phyloP scores from a whole-genome alignment of 2,797 vertebrate species.

The Labeo calbasu region DNA sequence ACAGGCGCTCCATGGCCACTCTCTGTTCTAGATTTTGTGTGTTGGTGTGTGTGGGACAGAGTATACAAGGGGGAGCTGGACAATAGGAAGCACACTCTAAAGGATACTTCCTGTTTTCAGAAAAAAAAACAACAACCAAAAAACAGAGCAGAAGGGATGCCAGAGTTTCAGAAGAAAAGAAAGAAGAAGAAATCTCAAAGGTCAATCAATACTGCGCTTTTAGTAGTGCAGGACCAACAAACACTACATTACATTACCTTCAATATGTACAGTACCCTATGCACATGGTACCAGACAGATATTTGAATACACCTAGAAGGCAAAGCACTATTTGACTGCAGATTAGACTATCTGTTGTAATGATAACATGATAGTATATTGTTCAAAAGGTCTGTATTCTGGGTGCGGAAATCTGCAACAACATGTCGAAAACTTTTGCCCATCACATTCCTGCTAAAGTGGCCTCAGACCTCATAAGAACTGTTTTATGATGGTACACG shows the following conservation, averaged over 20 bases:
- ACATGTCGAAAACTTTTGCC: slow-evolving; percentile 12
- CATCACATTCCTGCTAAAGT: slow-evolving; percentile 28
- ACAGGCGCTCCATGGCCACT: neutral
- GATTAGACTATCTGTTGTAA: neutral
- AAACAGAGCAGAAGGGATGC: neutral
- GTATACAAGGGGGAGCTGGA: slow-evolving; percentile 49
- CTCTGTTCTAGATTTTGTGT: neutral
- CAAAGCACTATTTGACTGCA: neutral
- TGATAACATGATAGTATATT: neutral
- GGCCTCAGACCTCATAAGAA: slow-evolving; percentile 11
- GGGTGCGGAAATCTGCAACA: neutral
- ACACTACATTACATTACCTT: neutral
- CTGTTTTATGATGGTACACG: neutral
- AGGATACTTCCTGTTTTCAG: slow-evolving; percentile 38
- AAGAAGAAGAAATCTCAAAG: neutral
- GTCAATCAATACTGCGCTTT: neutral
- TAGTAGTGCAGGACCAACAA: neutral
- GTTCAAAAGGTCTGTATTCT: neutral
- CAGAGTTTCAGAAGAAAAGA: slow-evolving; percentile 1
- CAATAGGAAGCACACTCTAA: slow-evolving; percentile 13
- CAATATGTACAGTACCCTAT: neutral
- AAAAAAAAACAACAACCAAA: neutral
- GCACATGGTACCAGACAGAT: neutral
- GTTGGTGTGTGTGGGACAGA: neutral
- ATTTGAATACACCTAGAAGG: neutral